phyloP scores from a whole-genome alignment of 2,797 vertebrate species.

The Acipenser ruthenus region DNA sequence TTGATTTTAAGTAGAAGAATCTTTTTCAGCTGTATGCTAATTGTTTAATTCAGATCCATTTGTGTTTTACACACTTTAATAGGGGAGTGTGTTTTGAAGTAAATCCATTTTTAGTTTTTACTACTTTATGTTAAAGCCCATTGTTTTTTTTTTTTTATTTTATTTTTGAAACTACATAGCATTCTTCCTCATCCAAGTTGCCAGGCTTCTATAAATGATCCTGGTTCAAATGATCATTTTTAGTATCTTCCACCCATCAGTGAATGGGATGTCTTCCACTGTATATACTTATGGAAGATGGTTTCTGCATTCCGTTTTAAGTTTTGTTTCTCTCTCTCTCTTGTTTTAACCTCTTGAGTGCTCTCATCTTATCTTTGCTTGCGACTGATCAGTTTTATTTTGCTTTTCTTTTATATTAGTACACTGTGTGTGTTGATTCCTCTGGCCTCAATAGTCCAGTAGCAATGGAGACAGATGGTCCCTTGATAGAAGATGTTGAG shows the following conservation, averaged over 20 bases:
- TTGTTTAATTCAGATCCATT: too few relatives aligned
- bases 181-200: too few relatives aligned
- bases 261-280: too few relatives aligned
- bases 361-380: constrained; percentile 43
- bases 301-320: not conserved
- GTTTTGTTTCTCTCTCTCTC: not conserved
- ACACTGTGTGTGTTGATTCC: constrained; percentile 74
- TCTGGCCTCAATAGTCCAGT: constrained; percentile 83
- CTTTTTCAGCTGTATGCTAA: too few relatives aligned
- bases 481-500: constrained; percentile 93
- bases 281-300: not conserved
- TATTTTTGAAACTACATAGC: too few relatives aligned
- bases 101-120: too few relatives aligned
- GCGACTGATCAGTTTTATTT: constrained; percentile 44
- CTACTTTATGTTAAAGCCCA: too few relatives aligned
- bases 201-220: not conserved
- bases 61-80: too few relatives aligned
- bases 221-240: not conserved
- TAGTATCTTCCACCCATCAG: too few relatives aligned
- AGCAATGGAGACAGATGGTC: constrained; percentile 91
- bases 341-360: constrained; percentile 13
- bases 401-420: constrained; percentile 64
- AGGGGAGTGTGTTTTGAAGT: too few relatives aligned
- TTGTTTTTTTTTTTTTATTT: too few relatives aligned
- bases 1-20: too few relatives aligned